Evolutionary conservation across 2,113 vertebrate genomes (phyloP).

Genomic region (Pollachius pollachius): DNA sequence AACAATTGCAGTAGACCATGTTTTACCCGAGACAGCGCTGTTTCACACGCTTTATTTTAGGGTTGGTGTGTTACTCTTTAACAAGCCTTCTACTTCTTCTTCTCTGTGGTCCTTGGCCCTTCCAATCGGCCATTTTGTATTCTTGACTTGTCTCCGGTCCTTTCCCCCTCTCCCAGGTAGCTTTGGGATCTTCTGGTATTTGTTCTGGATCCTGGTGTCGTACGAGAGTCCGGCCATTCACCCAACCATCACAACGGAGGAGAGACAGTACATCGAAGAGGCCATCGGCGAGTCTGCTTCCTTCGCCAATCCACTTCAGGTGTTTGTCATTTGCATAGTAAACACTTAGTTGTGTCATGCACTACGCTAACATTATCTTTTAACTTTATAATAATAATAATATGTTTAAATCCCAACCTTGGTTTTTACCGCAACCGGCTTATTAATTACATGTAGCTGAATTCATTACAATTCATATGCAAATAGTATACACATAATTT

Average conservation of each 20-base stretch:
- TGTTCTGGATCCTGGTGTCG: slow-evolving; percentile 98
- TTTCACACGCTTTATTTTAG: no score
- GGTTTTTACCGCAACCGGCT: background rate
- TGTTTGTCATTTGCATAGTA: slow-evolving; percentile 11
- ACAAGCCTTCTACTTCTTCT: no score
- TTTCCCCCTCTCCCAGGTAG: slow-evolving; percentile 75
- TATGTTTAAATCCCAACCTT: no score
- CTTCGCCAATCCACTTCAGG: slow-evolving; percentile 79
- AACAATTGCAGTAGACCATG: no score
- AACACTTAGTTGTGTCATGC: no score
- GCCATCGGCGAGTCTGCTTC: slow-evolving; percentile 92
- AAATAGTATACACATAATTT: background rate
- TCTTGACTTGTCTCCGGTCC: background rate
- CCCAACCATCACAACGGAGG: slow-evolving; percentile 94
- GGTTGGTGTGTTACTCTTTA: no score
- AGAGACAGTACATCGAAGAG: slow-evolving; percentile 97
- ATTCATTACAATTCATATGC: background rate
- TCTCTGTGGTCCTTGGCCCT: no score
- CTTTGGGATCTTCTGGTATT: slow-evolving; percentile 96
- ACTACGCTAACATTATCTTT: no score
- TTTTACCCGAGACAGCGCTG: no score
- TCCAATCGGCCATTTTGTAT: no score
- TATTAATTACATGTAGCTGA: no score
- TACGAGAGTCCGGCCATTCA: slow-evolving; percentile 96
- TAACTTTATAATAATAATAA: no score